Base-by-base conservation (phyloP, 2,797 vertebrate genomes). In the Epinephelus awoara region DNA sequence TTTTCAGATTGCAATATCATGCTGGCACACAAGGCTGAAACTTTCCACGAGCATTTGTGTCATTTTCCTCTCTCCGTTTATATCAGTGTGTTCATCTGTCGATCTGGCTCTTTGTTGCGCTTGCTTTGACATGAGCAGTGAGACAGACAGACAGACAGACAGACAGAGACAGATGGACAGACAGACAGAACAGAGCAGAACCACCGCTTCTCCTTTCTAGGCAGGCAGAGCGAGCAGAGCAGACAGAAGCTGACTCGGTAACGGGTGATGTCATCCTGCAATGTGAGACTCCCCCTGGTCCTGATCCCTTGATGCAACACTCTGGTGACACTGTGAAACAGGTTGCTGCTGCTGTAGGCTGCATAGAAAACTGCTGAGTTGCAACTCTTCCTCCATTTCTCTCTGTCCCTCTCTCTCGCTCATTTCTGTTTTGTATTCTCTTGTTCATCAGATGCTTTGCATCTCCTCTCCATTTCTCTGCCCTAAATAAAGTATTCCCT, bases 291-390 rank as follows among this genome's bases (percentile, higher is more conserved):
- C 91, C 91, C 91, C 64, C 72, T 82, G 88, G 90, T 90, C 91
- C 89, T 86, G 93, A 85, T 95, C 93, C 93, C 93, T 93, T 94
- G 94, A 94, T 95, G 94, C 94, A 95, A 93, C 91, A 86, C 93
- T 92, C 88, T 67, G 73, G 92, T 93, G 94, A 92, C 92, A 89
- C 78, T 78, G 74, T 85, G 94, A 92, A 94, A 93, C 75, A 92
- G 89, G 92, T 85, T 86, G 81, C 80, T 61, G 75, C 79, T 64
- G 72, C 79, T 82, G 79, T 72, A 67, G 75, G 75, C 80, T 81
- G 82, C 84, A 74, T 79, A 81, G 67, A 84, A 84, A 88, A 80
- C 67, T 86, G 89, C 85, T 90, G 88, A 90, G 83, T n/a, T 18
- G 51, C 65, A 38, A 51, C 55, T 51, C 54, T 61, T 10, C 49